Conservation (phyloP, 1,140 invertebrate species). For the Melitaea cinxia region DNA sequence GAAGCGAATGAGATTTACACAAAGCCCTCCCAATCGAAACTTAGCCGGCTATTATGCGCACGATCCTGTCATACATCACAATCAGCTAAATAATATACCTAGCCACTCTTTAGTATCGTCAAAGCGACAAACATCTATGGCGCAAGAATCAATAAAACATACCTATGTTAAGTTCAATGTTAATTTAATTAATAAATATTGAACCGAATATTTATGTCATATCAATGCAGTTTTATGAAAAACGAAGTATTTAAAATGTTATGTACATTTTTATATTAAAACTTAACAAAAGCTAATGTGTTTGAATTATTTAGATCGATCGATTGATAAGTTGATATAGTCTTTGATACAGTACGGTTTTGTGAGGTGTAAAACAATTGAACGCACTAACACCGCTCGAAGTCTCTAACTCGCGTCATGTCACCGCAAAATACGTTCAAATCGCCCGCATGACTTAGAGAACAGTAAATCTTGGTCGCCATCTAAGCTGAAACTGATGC, state of each 20-base stretch:
- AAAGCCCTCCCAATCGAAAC: slow-evolving; percentile 46
- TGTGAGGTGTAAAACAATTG: slow-evolving; percentile 2
- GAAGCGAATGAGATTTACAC: slow-evolving; percentile 45
- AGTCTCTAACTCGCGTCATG: slow-evolving; percentile 17
- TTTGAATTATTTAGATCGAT: neutral
- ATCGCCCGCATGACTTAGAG: slow-evolving; percentile 58
- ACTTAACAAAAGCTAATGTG: no score
- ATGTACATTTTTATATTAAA: no score
- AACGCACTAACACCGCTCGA: slow-evolving; percentile 26
- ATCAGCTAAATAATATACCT: slow-evolving; percentile 59
- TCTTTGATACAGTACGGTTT: neutral
- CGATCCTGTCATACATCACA: slow-evolving; percentile 60
- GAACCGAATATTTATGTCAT: no score
- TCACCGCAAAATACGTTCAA: slow-evolving; percentile 47
- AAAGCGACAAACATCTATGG: slow-evolving; percentile 34
- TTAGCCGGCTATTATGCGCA: slow-evolving; percentile 52
- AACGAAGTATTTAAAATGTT: no score
- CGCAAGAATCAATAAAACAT: slow-evolving; percentile 23
- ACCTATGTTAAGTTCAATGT: no score
- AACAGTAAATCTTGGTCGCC: slow-evolving; percentile 65
- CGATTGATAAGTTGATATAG: neutral
- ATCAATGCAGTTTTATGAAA: no score
- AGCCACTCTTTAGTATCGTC: slow-evolving; percentile 48
- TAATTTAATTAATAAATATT: no score
- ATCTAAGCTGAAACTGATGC: slow-evolving; percentile 69